Conservation (phyloP, 1,140 invertebrate species). For the Drosophila jambulina region DNA sequence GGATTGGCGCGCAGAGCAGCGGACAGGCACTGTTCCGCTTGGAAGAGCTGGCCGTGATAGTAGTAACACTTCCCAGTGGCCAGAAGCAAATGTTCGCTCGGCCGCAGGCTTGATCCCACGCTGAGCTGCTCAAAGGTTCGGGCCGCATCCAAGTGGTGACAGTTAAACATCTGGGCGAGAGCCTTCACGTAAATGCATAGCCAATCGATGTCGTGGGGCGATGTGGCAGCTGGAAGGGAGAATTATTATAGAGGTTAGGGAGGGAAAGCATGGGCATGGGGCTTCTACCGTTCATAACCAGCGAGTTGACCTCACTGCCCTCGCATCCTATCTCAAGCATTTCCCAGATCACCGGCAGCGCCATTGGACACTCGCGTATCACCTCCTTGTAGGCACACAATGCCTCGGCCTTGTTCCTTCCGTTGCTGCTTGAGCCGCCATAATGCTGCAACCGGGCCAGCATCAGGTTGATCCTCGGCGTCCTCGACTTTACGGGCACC, state of each 20-base stretch:
- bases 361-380: slow-evolving; percentile 90
- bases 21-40: slow-evolving; percentile 85
- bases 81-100: slow-evolving; percentile 89
- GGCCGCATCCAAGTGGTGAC: slow-evolving; percentile 88
- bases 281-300: slow-evolving; percentile 87
- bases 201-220: slow-evolving; percentile 86
- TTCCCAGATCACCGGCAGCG: slow-evolving; percentile 89
- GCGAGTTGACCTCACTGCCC: slow-evolving; percentile 89
- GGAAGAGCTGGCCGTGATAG: slow-evolving; percentile 87
- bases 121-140: slow-evolving; percentile 88
- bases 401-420: slow-evolving; percentile 88
- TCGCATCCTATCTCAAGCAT: slow-evolving; percentile 89
- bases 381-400: slow-evolving; percentile 92
- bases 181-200: slow-evolving; percentile 90
- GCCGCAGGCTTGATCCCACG: slow-evolving; percentile 87
- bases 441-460: slow-evolving; percentile 89
- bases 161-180: slow-evolving; percentile 87
- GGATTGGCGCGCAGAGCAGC: slow-evolving; percentile 87
- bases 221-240: slow-evolving; percentile 63
- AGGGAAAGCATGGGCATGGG: no score
- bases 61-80: slow-evolving; percentile 89
- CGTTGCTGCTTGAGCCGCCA: slow-evolving; percentile 75
- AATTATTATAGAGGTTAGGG: neutral
- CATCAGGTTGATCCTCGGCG: slow-evolving; percentile 90
- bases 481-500: slow-evolving; percentile 89